Percentiles rank a stretch among this genome's conserved stretches.
Conservation (phyloP, 2,113 vertebrate genomes). For the Chrysemys picta region DNA sequence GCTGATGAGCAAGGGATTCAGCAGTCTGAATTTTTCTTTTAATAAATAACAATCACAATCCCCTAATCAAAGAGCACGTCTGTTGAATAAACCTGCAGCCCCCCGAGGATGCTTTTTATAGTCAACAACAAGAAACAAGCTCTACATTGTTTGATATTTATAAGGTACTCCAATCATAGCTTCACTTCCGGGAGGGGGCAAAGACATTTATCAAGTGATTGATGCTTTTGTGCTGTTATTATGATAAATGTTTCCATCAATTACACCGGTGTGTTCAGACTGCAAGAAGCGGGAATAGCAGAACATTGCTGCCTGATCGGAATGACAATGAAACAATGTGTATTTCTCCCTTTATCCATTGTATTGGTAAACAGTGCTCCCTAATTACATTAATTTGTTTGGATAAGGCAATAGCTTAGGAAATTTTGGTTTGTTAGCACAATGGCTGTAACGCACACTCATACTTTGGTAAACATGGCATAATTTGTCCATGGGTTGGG, state of each 20-base stretch:
- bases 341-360: conserved; percentile 25
- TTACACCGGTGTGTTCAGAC: conserved; percentile 51
- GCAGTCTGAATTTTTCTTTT: background rate
- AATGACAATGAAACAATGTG: conserved; percentile 53
- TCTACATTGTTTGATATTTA: conserved; percentile 63
- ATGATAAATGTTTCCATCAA: conserved; percentile 71
- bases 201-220: conserved; percentile 73
- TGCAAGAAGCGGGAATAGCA: conserved; percentile 31
- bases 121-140: conserved; percentile 5
- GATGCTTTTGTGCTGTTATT: conserved; percentile 64
- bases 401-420: conserved; percentile 58
- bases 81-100: conserved; percentile 31
- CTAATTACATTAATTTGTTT: conserved; percentile 71
- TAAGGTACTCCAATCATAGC: conserved; percentile 62
- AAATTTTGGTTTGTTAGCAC: conserved; percentile 37
- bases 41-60: conserved; percentile 30
- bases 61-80: conserved; percentile 47
- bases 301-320: conserved; percentile 45
- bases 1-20: background rate
- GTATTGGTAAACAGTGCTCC: conserved; percentile 32
- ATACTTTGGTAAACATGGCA: conserved; percentile 47
- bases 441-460: background rate
- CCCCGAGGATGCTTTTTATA: background rate
- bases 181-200: conserved; percentile 66
- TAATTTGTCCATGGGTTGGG: background rate